phyloP scores from a whole-genome alignment of 2,888 invertebrate species.

The Eupithecia subumbrata region DNA sequence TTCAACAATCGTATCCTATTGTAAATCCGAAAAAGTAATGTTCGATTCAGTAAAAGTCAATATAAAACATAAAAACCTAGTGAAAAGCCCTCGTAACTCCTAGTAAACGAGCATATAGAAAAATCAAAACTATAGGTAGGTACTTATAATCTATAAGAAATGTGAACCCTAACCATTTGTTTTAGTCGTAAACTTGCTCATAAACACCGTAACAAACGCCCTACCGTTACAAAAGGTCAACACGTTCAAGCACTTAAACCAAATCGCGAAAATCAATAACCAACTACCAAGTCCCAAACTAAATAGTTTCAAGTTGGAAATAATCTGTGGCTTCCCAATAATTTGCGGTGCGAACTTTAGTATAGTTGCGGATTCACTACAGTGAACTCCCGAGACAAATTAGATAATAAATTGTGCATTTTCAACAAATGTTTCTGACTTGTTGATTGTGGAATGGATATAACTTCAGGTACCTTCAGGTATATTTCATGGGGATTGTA shows the following conservation, averaged over 20 bases:
- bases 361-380: constrained; percentile 12
- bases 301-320: constrained; percentile 21
- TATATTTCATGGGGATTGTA: background rate
- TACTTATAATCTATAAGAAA: background rate
- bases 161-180: background rate
- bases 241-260: constrained; percentile 14
- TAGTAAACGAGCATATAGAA: background rate
- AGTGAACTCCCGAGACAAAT: constrained; percentile 14
- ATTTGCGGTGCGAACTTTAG: constrained; percentile 25
- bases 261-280: constrained; percentile 10
- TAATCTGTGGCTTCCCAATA: constrained; percentile 23
- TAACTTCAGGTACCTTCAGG: background rate
- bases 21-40: background rate
- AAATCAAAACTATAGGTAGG: background rate
- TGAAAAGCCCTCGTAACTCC: background rate
- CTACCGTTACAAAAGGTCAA: constrained; percentile 3
- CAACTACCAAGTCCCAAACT: constrained; percentile 19
- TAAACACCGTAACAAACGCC: constrained; percentile 2
- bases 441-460: background rate
- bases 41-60: background rate
- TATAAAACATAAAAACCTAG: background rate
- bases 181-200: background rate
- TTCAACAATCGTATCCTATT: background rate
- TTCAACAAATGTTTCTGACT: background rate
- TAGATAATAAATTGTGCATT: constrained; percentile 7